Evolutionary conservation across 2,888 invertebrate genomes (phyloP), one percentile per base, ranked within the genome.

Genomic region (Eupeodes luniger): DNA sequence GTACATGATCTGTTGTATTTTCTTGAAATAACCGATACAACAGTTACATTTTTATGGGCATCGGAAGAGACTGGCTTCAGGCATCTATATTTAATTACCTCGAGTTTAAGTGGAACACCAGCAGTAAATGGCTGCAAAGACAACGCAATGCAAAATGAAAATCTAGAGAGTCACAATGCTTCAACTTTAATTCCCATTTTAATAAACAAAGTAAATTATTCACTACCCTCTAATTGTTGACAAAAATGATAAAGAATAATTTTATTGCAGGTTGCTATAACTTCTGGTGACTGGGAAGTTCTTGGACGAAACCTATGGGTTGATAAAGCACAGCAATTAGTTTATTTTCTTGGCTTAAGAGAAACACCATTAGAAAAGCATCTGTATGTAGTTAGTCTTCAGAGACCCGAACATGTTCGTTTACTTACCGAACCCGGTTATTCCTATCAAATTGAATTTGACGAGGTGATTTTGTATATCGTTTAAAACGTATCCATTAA

Each of bases 251-350:
- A 27, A 27, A 27, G 27, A 27, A 93, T 91, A 90, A 94, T 57
- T 93, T 5, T 7, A 94, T 12, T 59, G 7, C 62, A 92, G 92
- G 95, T 97, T 47, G 95, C 97, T 0, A 94, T 98, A 90, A 98
- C 98, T 0, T 95, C 95, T 14, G 99, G 98, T 0, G 97, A 98
- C n/a, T 99, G 98, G 98, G 98, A 98, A 93, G 97, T 98, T 19
- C 94, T 97, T 91, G 96, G 97, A 44, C 95, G 96, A 86, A 96
- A 96, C 93, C 94, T 99, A 76, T 98, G 98, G 98, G 97, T 99
- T 53, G 98, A 99, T 93, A 95, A 95, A 87, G 92, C 94, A 5
- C 95, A 96, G 89, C 95, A 96, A 83, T 94, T 98, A 83, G 97
- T 99, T 2, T 99, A 98, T 94, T 99, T 99, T 94, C 96, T 97